Conservation (phyloP, 2,888 invertebrate species). For the Caenorhabditis afra region DNA sequence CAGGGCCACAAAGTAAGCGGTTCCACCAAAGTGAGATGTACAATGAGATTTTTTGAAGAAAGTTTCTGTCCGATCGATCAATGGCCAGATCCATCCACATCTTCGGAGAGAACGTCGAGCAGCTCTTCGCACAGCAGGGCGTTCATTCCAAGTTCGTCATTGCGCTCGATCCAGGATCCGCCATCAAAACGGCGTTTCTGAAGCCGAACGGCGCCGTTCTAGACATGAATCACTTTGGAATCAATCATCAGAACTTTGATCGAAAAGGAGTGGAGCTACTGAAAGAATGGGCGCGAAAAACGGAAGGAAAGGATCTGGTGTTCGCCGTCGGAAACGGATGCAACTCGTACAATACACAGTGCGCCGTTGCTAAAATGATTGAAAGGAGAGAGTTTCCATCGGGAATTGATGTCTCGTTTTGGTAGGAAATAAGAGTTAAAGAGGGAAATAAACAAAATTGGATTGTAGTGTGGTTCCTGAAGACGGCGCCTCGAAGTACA, state of each 20-base stretch:
- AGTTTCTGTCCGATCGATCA: constrained; percentile 87
- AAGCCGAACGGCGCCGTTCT: constrained; percentile 83
- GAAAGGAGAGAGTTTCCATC: neutral
- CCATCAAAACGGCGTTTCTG: constrained; percentile 88
- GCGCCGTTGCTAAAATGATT: constrained; percentile 39
- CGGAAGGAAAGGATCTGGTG: constrained; percentile 85
- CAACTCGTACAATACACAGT: constrained; percentile 49
- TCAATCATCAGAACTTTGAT: constrained; percentile 81
- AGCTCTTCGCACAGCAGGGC: constrained; percentile 88
- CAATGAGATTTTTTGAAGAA: constrained; percentile 86
- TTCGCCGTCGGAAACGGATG: constrained; percentile 85
- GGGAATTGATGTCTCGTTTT: constrained; percentile 38
- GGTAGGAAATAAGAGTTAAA: constrained; percentile 8
- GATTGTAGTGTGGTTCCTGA: constrained; percentile 90
- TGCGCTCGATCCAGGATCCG: constrained; percentile 90
- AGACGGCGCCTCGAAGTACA: constrained; percentile 93
- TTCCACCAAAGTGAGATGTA: neutral
- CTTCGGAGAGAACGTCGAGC: constrained; percentile 90
- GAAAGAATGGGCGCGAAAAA: constrained; percentile 84
- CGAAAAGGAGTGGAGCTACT: constrained; percentile 80
- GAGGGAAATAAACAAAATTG: neutral
- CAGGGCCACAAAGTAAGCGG: constrained; percentile 79
- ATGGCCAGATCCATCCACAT: constrained; percentile 90
- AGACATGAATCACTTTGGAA: constrained; percentile 86
- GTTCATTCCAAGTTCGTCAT: constrained; percentile 86